Conservation (phyloP, 2,888 invertebrate species). For the Sepiola atlantica region DNA sequence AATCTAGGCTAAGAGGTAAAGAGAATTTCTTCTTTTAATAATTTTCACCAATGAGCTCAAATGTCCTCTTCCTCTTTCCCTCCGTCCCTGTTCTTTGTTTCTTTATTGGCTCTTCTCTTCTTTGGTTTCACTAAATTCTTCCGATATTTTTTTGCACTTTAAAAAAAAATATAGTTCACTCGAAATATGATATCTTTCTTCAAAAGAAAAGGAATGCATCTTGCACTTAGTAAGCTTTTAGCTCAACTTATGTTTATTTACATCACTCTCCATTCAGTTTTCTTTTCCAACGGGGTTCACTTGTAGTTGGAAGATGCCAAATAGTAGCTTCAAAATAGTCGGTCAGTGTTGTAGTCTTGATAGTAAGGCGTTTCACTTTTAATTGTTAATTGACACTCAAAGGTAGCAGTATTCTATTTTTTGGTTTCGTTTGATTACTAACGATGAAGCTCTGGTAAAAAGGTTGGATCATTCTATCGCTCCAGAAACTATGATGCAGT, state of each 20-base stretch:
- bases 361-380: no score
- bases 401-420: no score
- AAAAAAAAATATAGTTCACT: no score
- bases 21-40: not conserved
- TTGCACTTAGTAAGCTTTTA: not conserved
- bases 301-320: no score
- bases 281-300: not conserved
- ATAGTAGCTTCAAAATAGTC: no score
- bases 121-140: not conserved
- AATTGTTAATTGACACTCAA: no score
- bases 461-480: no score
- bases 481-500: no score
- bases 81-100: not conserved
- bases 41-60: not conserved
- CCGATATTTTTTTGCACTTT: not conserved
- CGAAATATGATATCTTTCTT: not conserved
- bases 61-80: not conserved
- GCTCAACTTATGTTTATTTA: not conserved
- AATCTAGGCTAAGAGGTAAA: not conserved
- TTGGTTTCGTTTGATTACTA: no score
- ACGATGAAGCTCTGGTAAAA: no score
- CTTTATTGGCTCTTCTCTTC: not conserved
- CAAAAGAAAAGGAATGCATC: not conserved
- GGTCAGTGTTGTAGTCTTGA: no score
- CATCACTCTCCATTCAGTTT: not conserved